Percentiles rank a stretch among this genome's conserved stretches.
phyloP scores from a whole-genome alignment of 2,797 vertebrate species.

The Odontamblyopus rebecca region DNA sequence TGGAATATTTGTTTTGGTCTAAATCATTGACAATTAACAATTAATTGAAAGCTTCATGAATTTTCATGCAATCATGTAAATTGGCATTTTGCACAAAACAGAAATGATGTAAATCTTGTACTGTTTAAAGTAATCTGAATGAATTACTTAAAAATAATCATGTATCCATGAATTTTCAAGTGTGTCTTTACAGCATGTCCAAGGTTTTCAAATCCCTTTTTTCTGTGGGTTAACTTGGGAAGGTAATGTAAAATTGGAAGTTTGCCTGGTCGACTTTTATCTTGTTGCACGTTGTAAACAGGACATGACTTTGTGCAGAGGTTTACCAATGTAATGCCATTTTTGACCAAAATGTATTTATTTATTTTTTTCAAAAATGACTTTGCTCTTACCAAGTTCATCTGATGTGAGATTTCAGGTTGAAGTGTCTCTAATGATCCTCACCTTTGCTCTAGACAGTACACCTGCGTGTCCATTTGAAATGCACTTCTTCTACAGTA shows the following conservation, averaged over 20 bases:
- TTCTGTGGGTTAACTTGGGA: not conserved
- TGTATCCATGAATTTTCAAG: not conserved
- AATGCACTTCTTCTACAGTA: slow-evolving; percentile 63
- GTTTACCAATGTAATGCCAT: slow-evolving; percentile 9
- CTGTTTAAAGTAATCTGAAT: not conserved
- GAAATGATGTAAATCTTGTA: not conserved
- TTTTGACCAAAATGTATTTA: not conserved
- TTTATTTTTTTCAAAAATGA: slow-evolving; percentile 14
- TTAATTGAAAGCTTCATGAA: not conserved
- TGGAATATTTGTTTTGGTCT: not conserved
- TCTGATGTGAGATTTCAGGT: slow-evolving; percentile 11
- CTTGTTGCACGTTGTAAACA: not conserved
- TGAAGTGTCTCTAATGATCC: slow-evolving; percentile 17
- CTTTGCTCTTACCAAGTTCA: slow-evolving; percentile 29
- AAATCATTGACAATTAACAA: no score
- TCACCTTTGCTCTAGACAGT: slow-evolving; percentile 26
- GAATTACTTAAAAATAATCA: not conserved
- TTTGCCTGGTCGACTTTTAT: not conserved
- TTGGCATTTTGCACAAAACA: not conserved
- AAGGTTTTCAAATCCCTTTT: not conserved
- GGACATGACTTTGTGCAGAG: slow-evolving; percentile 8
- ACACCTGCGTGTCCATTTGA: slow-evolving; percentile 31
- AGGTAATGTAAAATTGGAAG: not conserved
- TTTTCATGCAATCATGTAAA: not conserved
- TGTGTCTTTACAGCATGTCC: not conserved